Evolutionary conservation across 2,113 vertebrate species (phyloP), one percentile per base, ranked within the genome.

Genomic region (Eulemur rufifrons): DNA sequence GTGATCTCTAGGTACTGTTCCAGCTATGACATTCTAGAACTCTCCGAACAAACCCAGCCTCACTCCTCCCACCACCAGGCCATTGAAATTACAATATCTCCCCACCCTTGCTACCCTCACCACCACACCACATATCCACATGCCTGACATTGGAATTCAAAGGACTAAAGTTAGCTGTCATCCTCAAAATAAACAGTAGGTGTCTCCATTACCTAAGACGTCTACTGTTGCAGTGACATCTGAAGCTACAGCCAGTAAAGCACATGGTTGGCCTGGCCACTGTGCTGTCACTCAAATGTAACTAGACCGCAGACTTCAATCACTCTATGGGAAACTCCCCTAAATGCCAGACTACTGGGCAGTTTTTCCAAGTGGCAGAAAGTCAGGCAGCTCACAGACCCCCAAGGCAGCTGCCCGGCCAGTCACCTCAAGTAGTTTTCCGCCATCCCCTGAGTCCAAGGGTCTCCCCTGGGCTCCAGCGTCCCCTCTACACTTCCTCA

Each of bases 151-250:
- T 52, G 17, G 32, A 73, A 68, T 54, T 74, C 74, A 47, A 69
- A 92, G 42, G 23, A 87, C 56, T 71, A 29, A 81, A 73, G 20
- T 89, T 42, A 47, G 64, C 74, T 17, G 25, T 47, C 64, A 71
- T 97, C n/a, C 71, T 54, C 61, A 77, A 68, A 95, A 82, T 13
- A 63, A 97, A 88, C 95, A 95, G 86, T 66, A 97, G 97, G 54
- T 82, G 89, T 93, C 94, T 78, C 95, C 68, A 54, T 92, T 18
- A 78, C 5, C 32, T 15, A 17, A 86, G 61, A 50, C 21, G 80
- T 37, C 39, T 17, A n/a, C 42, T 25, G 34, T 6, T 37, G 18
- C 18, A 54, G 23, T 23, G 47, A 5, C 7, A 2, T 64, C 47
- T 52, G 47, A 76, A 34, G 11, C 34, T 52, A 17, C 3, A 2